These are phyloP conservation scores for Callaeas wilsoni DNA, from an alignment of 2,113 vertebrate genomes.

Conservation along the genomic window DNA sequence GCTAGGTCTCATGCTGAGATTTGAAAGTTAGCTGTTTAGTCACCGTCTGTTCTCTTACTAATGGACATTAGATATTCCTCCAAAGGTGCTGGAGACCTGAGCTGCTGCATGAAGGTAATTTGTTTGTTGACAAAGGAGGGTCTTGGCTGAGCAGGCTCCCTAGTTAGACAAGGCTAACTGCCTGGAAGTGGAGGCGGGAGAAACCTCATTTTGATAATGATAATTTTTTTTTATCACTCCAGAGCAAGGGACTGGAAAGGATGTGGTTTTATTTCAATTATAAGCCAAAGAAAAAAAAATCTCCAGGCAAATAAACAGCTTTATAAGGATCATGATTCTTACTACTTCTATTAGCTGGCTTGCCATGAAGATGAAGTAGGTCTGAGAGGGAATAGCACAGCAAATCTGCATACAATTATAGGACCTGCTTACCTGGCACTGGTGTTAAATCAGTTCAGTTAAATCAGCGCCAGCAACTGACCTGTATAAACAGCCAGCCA, in stretches of 20 bases:
- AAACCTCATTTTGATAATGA: neutral
- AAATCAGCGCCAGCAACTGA: rapidly evolving
- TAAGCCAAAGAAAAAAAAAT: neutral
- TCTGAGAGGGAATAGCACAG: neutral
- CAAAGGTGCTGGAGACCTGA: neutral
- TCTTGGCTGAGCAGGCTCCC: neutral
- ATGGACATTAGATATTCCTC: neutral
- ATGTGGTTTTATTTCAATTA: neutral
- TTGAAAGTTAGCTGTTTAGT: neutral
- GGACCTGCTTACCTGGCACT: neutral
- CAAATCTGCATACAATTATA: neutral
- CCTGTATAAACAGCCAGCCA: neutral
- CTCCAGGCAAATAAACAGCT: neutral
- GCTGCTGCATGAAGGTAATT: neutral
- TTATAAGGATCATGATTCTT: neutral
- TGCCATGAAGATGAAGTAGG: neutral
- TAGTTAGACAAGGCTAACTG: neutral
- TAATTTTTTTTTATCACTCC: neutral
- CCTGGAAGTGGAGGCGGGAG: neutral
- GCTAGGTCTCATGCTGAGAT: neutral
- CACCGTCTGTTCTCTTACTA: neutral
- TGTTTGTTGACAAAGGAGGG: neutral
- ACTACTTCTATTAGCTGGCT: neutral
- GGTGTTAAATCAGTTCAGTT: neutral
- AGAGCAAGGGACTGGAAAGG: neutral